Conservation (phyloP, 2,888 invertebrate genomes). For the Dryobota labecula region DNA sequence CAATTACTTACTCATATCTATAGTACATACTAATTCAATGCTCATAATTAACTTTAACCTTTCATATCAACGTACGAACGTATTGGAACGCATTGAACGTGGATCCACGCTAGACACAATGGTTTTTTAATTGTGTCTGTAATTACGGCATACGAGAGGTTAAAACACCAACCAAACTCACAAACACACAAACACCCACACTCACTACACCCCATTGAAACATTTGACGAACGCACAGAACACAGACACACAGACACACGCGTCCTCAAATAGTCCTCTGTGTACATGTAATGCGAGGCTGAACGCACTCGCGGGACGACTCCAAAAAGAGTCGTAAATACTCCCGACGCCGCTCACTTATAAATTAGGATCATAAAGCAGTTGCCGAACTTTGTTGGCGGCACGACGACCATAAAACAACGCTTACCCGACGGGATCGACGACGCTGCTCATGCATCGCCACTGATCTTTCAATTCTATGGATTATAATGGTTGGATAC, state of each 20-base stretch:
- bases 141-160: no score
- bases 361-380: conserved; percentile 91
- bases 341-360: conserved; percentile 89
- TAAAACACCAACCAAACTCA: not conserved
- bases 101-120: no score
- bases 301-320: conserved; percentile 87
- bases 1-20: not conserved
- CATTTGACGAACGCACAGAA: conserved; percentile 31
- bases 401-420: conserved; percentile 89
- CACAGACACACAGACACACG: conserved; percentile 8
- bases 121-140: no score
- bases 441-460: conserved; percentile 72
- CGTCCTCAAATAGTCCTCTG: conserved; percentile 40
- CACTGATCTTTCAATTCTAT: conserved; percentile 83
- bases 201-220: conserved; percentile 23
- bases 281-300: conserved; percentile 66
- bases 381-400: conserved; percentile 89
- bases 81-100: no score
- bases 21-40: not conserved
- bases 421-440: conserved; percentile 82
- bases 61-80: no score
- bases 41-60: no score
- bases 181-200: conserved; percentile 1
- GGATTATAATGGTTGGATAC: conserved; percentile 63
- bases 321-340: conserved; percentile 88